phyloP scores from a whole-genome alignment of 2,888 invertebrate species.

The Acanthosepion lycidas region DNA sequence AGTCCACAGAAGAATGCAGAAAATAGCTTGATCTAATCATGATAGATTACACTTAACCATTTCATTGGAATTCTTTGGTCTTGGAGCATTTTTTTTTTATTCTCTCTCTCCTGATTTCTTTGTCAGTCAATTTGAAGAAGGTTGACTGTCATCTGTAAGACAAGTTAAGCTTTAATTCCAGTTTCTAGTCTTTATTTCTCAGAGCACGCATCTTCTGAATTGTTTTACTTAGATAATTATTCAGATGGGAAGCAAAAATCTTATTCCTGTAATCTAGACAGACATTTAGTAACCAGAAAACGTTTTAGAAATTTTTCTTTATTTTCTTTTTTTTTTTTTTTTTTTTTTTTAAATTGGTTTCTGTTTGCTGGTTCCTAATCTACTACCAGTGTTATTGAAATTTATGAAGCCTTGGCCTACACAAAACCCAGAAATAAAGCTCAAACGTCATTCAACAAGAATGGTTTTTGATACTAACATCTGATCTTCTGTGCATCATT shows the following conservation, averaged over 20 bases:
- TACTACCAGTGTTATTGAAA: too few relatives aligned
- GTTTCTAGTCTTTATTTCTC: not conserved
- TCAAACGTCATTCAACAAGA: too few relatives aligned
- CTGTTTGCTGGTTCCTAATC: not conserved
- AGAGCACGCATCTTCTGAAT: not conserved
- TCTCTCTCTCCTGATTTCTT: not conserved
- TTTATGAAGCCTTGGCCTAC: too few relatives aligned
- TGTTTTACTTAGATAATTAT: not conserved
- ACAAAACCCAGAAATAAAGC: too few relatives aligned
- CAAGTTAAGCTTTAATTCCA: not conserved
- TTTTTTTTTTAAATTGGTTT: not conserved
- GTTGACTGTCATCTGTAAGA: not conserved
- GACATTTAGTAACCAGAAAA: not conserved
- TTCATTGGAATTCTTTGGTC: not conserved
- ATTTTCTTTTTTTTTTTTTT: not conserved
- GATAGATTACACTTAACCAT: not conserved
- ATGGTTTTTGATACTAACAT: too few relatives aligned
- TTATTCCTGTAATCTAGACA: slow-evolving; percentile 1
- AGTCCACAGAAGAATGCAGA: not conserved
- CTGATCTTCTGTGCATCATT: too few relatives aligned
- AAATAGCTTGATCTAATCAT: not conserved
- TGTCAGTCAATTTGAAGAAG: not conserved
- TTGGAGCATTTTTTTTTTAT: not conserved
- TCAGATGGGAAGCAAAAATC: not conserved
- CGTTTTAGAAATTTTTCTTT: not conserved